Evolutionary conservation across 2,797 vertebrate genomes (phyloP), one percentile per base, ranked within the genome.

Genomic region (Phalanger gymnotis): DNA sequence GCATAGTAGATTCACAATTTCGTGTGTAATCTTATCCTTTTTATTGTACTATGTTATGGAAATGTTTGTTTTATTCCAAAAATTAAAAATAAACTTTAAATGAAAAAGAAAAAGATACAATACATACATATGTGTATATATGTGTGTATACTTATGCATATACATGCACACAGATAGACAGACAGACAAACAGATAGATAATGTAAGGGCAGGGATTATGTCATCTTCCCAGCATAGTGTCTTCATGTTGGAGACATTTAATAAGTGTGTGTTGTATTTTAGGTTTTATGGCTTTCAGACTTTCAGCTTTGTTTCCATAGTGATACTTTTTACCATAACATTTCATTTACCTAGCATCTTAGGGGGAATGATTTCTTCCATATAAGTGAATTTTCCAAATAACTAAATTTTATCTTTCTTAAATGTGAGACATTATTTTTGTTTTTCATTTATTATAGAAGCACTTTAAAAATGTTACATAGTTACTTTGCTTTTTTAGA

Each of bases 321-420:
- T 94, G 90, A 90, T 58, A 31, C 31, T 40, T 57, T 54, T 94
- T 25, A 54, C 13, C n/a, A n/a, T 25, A 92, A 22, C 53, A 34
- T 47, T 95, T 92, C 66, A 47, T 47, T 95, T 54, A 40, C 40
- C 53, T 66, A 54, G 47, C 91, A 10, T 95, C 91, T 93, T 94
- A 54, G 61, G 73, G 40, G 16, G 52, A 92, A 54, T 90, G 28
- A 81, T 81, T 81, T 81, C 73, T 81, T 47, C 30, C 22, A 81
- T 25, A 54, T 56, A 53, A 66, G 31, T 61, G 40, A 92, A 30
- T 51, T 53, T 73, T 27, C 34, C 66, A 40, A 19, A 19, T 40
- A 73, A 73, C 5, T 73, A 40, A 73, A 22, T n/a, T 73, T 73
- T n/a, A 40, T 73, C 5, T 5, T 73, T 73, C 22, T 30, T 22